A percentile compares a stretch with the other conserved stretches of the same genome.
Evolutionary conservation across 2,888 invertebrate genomes (phyloP).

Genomic region (Tipula vernalis): DNA sequence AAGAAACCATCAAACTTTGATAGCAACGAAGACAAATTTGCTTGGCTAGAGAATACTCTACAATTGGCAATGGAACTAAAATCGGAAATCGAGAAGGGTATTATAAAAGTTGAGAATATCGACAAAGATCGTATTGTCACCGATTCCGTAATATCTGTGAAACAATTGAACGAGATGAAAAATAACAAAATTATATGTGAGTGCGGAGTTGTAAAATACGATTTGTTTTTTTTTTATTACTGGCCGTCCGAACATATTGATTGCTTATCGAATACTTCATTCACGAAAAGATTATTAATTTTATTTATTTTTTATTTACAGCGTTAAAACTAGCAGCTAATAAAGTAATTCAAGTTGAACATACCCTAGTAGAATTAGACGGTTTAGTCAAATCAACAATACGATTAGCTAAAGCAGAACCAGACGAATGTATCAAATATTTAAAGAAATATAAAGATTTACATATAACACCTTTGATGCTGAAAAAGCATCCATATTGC

Average conservation of each 20-base stretch:
- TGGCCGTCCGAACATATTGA: neutral
- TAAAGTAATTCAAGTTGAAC: conserved; percentile 35
- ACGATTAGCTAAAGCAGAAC: conserved; percentile 54
- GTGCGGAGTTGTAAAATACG: neutral
- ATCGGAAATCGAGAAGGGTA: conserved; percentile 45
- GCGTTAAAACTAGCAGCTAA: neutral
- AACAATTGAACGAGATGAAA: conserved; percentile 41
- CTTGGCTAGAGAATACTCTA: conserved; percentile 53
- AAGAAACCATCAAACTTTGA: conserved; percentile 45
- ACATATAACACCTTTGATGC: conserved; percentile 51
- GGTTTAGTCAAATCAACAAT: conserved; percentile 53
- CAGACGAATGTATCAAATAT: conserved; percentile 54
- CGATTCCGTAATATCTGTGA: conserved; percentile 47
- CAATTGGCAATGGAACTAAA: conserved; percentile 49
- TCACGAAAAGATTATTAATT: too few relatives aligned
- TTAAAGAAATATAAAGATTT: conserved; percentile 45
- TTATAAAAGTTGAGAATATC: conserved; percentile 23
- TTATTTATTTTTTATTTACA: neutral
- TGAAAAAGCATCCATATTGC: conserved; percentile 67
- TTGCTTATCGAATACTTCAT: neutral
- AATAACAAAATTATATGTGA: conserved; percentile 30
- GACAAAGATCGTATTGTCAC: conserved; percentile 41
- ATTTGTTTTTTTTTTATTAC: neutral
- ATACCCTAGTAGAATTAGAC: conserved; percentile 50
- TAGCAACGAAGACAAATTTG: conserved; percentile 43